These are phyloP conservation scores for Odontothrips loti DNA, from an alignment of 2,888 invertebrate genomes.

Conservation along the genomic window DNA sequence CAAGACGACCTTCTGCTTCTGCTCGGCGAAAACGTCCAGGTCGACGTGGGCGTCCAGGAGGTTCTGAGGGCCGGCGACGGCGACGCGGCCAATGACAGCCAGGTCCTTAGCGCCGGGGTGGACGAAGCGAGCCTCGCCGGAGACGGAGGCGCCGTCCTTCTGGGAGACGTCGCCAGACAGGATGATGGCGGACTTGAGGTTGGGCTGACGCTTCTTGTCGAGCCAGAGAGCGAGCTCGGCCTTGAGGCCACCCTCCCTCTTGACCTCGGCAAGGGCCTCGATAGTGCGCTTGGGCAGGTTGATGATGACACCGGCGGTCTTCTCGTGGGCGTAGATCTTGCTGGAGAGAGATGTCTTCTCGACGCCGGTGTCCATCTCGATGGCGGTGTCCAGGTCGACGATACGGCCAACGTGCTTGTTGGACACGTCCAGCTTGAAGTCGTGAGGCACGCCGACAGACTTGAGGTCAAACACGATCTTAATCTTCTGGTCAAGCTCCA, in stretches of 20 bases:
- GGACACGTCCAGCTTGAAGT: conserved; percentile 49
- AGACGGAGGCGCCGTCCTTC: conserved; percentile 48
- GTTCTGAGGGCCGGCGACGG: conserved; percentile 36
- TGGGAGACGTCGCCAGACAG: conserved; percentile 53
- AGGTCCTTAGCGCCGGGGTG: conserved; percentile 58
- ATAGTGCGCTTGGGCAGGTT: conserved; percentile 65
- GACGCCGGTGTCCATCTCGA: background rate
- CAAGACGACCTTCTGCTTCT: conserved; percentile 54
- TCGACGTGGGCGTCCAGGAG: conserved; percentile 49
- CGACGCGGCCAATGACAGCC: conserved; percentile 47
- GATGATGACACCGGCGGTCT: conserved; percentile 57
- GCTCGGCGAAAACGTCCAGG: conserved; percentile 58
- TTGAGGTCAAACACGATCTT: conserved; percentile 66
- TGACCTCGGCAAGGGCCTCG: conserved; percentile 54
- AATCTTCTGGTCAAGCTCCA: conserved; percentile 57
- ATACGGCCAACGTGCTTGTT: conserved; percentile 30
- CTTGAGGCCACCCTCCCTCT: conserved; percentile 55
- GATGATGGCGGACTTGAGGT: conserved; percentile 60
- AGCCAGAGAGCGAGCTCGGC: conserved; percentile 62
- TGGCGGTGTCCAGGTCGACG: background rate
- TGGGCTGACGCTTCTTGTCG: conserved; percentile 65
- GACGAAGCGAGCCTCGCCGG: conserved; percentile 59
- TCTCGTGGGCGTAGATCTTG: conserved; percentile 60
- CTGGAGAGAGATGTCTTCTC: background rate
- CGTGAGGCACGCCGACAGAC: conserved; percentile 68